Evolutionary conservation across 2,797 vertebrate genomes (phyloP), one percentile per base, ranked within the genome.

Genomic region (Euphonia xanthogaster): DNA sequence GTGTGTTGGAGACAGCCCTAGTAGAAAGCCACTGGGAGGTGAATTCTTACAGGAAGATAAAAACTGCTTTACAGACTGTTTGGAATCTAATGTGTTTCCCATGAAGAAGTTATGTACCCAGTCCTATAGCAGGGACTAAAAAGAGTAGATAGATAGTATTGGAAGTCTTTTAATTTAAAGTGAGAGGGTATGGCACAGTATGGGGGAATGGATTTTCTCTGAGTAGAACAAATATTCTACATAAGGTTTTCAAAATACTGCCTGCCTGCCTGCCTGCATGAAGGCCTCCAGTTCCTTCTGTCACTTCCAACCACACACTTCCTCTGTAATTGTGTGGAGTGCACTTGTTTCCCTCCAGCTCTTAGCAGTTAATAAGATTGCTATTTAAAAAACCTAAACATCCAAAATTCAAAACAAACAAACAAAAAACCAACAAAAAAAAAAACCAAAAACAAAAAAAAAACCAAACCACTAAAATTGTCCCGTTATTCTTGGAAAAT

Each of bases 211-310:
- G 53, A 90, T 95, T 96, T 94, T 94, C 85, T 82, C 45, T 67
- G 67, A 93, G 78, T 62, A 72, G 74, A 74, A 48, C 44, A 84
- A 88, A 94, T 62, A 62, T 77, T 90, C 33, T 30, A 27, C 57
- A 44, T 77, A 54, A 66, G 85, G 16, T 11, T 90, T 96, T 96
- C 90, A 95, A 97, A 93, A 77, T 57, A 95, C 66, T 57, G 63
- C 85, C 37, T 86, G 75, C 48, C 42, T 89, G 72, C 47, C 44
- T 89, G 73, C 51, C 40, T 81, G 91, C 57, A 42, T 3, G 30
- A 86, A 84, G 85, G 78, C 15, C 35, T 45, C 42, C 86, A 88
- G 75, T 62, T 94, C 83, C 58, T 77, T 31, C 22, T 90, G 90
- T 93, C 71, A 70, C 35, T 86, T 95, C 72, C 85, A 74, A 30